Evolutionary conservation across 2,888 invertebrate genomes (phyloP), one percentile per base, ranked within the genome.

Genomic region (Xylophagus ater): DNA sequence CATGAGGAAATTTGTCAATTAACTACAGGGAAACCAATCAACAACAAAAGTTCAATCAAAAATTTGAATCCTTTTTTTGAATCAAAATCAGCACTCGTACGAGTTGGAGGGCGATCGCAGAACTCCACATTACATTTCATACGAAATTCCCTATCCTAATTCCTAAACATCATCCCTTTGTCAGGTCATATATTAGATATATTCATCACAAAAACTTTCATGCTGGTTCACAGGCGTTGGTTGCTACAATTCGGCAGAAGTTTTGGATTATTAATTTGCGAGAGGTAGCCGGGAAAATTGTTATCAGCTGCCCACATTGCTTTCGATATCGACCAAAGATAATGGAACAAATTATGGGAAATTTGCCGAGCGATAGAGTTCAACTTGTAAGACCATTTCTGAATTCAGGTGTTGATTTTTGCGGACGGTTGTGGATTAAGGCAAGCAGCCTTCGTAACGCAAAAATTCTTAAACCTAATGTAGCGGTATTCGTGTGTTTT

Each of bases 81-180:
- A 35, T 21, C 20, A 2, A 20, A 4, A n/a, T 2, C n/a, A 4
- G 17, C n/a, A 9, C 29, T 52, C 14, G 41, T 55, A 21, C 45
- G 53, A 39, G 55, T 54, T 20, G 55, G 56, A 23, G 53, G 55
- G 18, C 44, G 54, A 3, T 34, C 56, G 2, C 30, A 40, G 17
- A 44, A 48, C 30, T 45, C 52, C 9, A 20, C 42, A 7, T 19
- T 53, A 4, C 41, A 45, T 6, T 48, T 43, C 24, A 45, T 25
- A 41, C 47, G 30, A 51, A 47, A 35, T 51, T 52, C 46, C 53
- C 51, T 5, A 47, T 51, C 7, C 31, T 55, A n/a, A 29, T 57
- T 17, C 33, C 34, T 33, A 4, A 23, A 26, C 23, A 35, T 26
- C 17, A 26, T n/a, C 23, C 25, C 14, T 32, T 33, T 39, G 20